Base-by-base conservation (phyloP, 1,140 invertebrate genomes). In the Antheraea pernyi region DNA sequence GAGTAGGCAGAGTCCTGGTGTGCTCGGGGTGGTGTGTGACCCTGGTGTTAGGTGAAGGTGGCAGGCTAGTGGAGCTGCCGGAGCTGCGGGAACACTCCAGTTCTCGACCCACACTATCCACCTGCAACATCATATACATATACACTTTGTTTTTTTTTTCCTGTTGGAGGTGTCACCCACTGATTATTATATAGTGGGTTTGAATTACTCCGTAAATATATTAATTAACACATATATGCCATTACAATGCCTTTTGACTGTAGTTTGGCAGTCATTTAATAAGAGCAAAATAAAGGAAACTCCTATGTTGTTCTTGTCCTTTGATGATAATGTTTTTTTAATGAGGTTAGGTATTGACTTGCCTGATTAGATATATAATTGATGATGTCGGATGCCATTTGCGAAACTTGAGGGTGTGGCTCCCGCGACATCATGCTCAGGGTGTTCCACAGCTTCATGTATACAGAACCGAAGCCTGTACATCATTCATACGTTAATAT, bases 401-500 rank as follows among this genome's bases (percentile, higher is more conserved):
- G 88, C 0, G 96, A 93, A 6, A 99, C 97, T 8, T 95, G 94
- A 9, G 97, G 97, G 91, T 96, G 95, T 11, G 98, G 98, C 94
- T 99, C 98, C 69, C 94, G 94, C 64, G 97, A 95, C 69, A 98
- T 94, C 59, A 93, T 93, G 63, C 94, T 93, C 66, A 99, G 93
- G 59, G 96, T 95, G 77, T 94, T 94, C 97, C 97, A 99, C 61
- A 99, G 93, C 88, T 97, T 97, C 85, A 95, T 95, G 88, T 98
- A 98, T 58, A 98, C 96, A 64, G 96, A 96, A 9, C 93, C 92
- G 81, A 93, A 93, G n/a, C 94, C 93, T 87, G 85, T 8, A 62
- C 10, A 22, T 53, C 46, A 53, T 53, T 16, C 16, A 53, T 16
- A 53, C 16, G 6, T 53, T 13, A 42, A 42, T 42, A 9, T 42